phyloP scores from a whole-genome alignment of 2,888 invertebrate species.

The Tiphia femorata region DNA sequence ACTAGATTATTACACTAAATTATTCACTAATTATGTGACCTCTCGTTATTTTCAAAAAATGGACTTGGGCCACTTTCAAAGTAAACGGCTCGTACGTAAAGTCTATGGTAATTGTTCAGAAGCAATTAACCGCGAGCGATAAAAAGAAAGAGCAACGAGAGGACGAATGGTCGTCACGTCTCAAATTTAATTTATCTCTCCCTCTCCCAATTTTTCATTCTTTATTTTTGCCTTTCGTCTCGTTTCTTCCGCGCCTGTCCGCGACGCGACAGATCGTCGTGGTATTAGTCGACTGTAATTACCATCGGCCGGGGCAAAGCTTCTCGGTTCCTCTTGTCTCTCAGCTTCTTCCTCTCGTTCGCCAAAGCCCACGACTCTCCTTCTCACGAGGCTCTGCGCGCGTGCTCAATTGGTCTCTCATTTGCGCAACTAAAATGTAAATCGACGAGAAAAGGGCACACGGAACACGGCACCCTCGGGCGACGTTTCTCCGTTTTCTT shows the following conservation, averaged over 20 bases:
- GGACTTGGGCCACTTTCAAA: too few species aligned
- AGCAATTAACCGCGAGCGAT: too few species aligned
- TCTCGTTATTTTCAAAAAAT: too few species aligned
- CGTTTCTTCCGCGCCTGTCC: too few species aligned
- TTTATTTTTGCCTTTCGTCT: too few species aligned
- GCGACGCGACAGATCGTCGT: not conserved
- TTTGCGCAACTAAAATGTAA: slow-evolving; percentile 9
- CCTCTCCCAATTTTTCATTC: too few species aligned
- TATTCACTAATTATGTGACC: too few species aligned
- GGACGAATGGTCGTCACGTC: not conserved
- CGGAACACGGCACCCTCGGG: not conserved
- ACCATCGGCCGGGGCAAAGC: too few species aligned
- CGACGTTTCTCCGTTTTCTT: not conserved
- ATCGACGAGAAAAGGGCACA: slow-evolving; percentile 2
- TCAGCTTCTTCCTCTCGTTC: slow-evolving; percentile 2
- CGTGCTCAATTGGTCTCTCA: not conserved
- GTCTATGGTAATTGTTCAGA: too few species aligned
- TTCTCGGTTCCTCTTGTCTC: not conserved
- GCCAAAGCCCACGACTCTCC: not conserved
- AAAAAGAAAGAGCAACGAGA: too few species aligned
- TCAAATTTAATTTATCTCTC: not conserved
- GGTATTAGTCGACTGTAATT: not conserved
- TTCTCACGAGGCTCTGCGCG: not conserved
- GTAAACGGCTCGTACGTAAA: too few species aligned
- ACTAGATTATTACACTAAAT: too few species aligned